Evolutionary conservation across 2,797 vertebrate species (phyloP).

Genomic region (Galago senegalensis): DNA sequence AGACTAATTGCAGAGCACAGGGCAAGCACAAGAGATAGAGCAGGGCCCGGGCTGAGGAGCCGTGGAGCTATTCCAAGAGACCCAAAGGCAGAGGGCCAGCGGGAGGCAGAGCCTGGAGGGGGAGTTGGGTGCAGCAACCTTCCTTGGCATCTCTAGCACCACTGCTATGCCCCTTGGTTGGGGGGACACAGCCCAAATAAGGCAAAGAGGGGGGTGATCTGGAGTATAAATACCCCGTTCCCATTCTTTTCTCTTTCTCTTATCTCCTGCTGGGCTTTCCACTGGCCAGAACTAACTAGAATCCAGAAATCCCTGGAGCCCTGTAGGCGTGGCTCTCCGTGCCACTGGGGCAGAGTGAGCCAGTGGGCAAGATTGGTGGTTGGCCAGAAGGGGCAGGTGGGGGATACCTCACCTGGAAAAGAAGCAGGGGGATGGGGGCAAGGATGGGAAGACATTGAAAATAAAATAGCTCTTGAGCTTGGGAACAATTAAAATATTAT

Average conservation of each 20-base stretch:
- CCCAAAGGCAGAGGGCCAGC: background rate
- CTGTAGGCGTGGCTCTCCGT: no score
- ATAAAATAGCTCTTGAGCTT: no score
- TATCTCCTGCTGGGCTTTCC: background rate
- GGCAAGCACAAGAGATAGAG: background rate
- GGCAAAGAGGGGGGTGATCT: no score
- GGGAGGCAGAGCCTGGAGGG: background rate
- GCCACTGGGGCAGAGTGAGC: background rate
- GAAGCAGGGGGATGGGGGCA: no score
- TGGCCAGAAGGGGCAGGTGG: no score
- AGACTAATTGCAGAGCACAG: background rate
- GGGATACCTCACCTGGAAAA: background rate
- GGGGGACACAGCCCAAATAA: no score
- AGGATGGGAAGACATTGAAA: background rate
- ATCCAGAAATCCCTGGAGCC: background rate
- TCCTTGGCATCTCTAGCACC: no score
- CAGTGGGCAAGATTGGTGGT: background rate
- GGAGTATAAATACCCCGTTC: background rate
- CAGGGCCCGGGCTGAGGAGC: background rate
- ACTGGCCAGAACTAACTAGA: background rate
- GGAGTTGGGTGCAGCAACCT: accelerated
- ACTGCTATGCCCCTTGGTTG: accelerated
- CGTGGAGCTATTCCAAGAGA: no score
- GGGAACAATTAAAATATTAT: no score
- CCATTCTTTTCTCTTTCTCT: background rate